Conservation (phyloP, 2,888 invertebrate genomes). For the Apamea monoglypha region DNA sequence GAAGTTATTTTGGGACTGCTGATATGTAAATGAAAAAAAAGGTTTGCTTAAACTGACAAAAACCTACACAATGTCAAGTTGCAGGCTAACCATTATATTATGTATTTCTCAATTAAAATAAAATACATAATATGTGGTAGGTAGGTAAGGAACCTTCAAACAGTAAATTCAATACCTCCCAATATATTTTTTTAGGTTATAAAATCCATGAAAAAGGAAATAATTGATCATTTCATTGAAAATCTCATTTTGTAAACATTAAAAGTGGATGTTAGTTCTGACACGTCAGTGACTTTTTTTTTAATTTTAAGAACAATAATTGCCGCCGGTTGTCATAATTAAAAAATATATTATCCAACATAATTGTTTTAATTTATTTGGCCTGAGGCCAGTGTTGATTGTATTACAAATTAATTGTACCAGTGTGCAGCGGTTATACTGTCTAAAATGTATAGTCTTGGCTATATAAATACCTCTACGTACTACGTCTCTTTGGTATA, state of each 20-base stretch:
- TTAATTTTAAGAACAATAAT: background rate
- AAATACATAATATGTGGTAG: background rate
- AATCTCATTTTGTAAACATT: background rate
- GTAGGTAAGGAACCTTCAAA: background rate
- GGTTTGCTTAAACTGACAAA: background rate
- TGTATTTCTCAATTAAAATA: background rate
- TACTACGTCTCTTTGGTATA: background rate
- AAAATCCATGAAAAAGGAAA: background rate
- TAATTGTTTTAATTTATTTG: constrained; percentile 12
- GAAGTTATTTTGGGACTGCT: constrained; percentile 21
- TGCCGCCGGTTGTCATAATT: constrained; percentile 1
- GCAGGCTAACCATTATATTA: background rate
- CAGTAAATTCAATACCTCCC: background rate
- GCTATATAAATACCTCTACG: background rate
- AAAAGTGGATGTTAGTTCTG: background rate
- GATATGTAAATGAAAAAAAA: background rate
- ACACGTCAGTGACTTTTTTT: background rate
- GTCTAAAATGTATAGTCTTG: background rate
- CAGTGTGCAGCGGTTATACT: background rate
- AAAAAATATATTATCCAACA: background rate
- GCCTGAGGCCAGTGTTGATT: background rate
- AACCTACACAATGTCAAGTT: background rate
- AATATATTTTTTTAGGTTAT: constrained; percentile 34
- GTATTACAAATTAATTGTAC: constrained; percentile 1
- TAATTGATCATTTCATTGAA: background rate